Conservation (phyloP, 92 coral and sea anemone species). For the Epizoanthus scotinus region DNA sequence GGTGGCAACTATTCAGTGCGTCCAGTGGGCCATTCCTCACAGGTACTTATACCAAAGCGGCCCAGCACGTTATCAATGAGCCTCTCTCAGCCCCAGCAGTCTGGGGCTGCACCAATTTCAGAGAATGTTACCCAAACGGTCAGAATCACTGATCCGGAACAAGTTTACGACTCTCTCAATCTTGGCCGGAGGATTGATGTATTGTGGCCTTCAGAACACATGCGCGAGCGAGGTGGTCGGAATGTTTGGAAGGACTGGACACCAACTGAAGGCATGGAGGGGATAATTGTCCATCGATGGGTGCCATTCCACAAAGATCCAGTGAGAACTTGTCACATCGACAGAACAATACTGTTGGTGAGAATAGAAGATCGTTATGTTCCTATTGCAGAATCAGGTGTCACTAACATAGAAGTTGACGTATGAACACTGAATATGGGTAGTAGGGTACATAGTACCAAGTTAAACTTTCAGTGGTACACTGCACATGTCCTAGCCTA, state of each 20-base stretch:
- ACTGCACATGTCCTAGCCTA: too few species aligned
- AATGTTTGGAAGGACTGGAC: conserved; percentile 84
- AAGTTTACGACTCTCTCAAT: conserved; percentile 74
- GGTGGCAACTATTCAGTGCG: conserved; percentile 57
- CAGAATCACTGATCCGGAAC: conserved; percentile 68
- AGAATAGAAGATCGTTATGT: conserved; percentile 78
- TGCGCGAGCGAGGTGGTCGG: conserved; percentile 81
- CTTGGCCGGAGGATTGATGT: conserved; percentile 77
- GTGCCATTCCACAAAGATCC: conserved; percentile 77
- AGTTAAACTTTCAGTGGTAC: too few species aligned
- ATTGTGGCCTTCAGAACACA: conserved; percentile 88
- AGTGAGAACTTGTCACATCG: conserved; percentile 73
- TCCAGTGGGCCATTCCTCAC: conserved; percentile 43
- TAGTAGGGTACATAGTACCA: too few species aligned
- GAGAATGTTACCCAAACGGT: conserved; percentile 73
- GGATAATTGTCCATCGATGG: conserved; percentile 85
- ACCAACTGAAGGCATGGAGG: conserved; percentile 83
- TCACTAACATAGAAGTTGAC: conserved; percentile 64
- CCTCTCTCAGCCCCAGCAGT: conserved; percentile 57
- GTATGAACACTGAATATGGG: conserved; percentile 37
- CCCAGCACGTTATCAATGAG: conserved; percentile 70
- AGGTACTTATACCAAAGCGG: conserved; percentile 63
- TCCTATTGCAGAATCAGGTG: conserved; percentile 84
- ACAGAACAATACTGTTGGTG: conserved; percentile 75
- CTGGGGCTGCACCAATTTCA: conserved; percentile 56